Percentiles rank a stretch among this genome's conserved stretches.
phyloP scores from a whole-genome alignment of 2,113 vertebrate genomes.

The Nesoenas mayeri region DNA sequence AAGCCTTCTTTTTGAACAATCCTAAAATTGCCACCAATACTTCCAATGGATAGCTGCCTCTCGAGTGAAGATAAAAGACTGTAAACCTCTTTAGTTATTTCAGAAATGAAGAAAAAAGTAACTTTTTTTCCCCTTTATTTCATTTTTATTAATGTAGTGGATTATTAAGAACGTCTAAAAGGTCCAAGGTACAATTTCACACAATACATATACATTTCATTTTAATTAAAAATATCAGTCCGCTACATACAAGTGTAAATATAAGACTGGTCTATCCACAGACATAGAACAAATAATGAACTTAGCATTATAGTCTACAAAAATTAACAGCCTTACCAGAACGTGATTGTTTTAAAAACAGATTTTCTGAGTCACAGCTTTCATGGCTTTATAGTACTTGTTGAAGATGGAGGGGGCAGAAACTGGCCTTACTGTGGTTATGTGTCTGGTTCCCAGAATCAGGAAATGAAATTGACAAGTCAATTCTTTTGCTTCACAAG shows the following conservation, averaged over 20 bases:
- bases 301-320: not conserved
- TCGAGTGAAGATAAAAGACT: not conserved
- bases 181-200: not conserved
- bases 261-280: not conserved
- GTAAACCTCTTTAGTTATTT: not conserved
- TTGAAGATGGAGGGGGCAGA: not conserved
- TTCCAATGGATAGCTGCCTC: not conserved
- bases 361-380: not conserved
- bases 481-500: not conserved
- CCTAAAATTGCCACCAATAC: not conserved
- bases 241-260: not conserved
- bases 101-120: not conserved
- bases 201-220: not conserved
- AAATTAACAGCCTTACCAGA: not conserved
- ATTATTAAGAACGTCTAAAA: not conserved
- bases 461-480: not conserved
- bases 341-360: not conserved
- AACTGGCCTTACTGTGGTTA: not conserved
- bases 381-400: not conserved
- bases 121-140: too few relatives aligned
- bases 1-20: not conserved
- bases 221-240: not conserved
- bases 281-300: not conserved
- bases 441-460: not conserved
- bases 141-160: not conserved